Evolutionary conservation across 2,797 vertebrate genomes (phyloP).

Genomic region (Anomalospiza imberbis): DNA sequence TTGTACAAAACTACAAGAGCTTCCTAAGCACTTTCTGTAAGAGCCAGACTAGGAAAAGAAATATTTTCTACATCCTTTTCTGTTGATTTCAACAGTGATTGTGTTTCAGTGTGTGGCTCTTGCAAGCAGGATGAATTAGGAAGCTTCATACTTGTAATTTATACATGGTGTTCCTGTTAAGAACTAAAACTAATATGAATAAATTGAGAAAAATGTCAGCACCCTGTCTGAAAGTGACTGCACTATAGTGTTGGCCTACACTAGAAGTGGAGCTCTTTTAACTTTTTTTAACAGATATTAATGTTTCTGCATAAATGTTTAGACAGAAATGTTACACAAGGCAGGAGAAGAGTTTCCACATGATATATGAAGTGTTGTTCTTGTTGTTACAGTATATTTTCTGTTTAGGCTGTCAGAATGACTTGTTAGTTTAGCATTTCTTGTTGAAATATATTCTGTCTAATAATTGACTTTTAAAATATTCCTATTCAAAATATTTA

Average conservation of each 20-base stretch:
- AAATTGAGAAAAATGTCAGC: not conserved
- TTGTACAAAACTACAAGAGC: not conserved
- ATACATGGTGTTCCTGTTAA: not conserved
- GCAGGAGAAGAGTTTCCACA: not conserved
- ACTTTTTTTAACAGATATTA: not conserved
- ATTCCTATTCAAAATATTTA: not conserved
- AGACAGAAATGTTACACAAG: not conserved
- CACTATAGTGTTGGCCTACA: not conserved
- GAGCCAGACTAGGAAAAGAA: not conserved
- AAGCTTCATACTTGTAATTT: not conserved
- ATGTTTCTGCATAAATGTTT: not conserved
- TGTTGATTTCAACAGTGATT: rapidly evolving
- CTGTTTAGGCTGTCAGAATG: not conserved
- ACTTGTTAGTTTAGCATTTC: not conserved
- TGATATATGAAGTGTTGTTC: not conserved
- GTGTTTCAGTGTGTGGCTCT: not conserved
- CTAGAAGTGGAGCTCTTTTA: not conserved
- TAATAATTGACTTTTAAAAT: not conserved
- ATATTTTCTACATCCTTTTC: not conserved
- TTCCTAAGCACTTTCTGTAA: not conserved
- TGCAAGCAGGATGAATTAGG: not conserved
- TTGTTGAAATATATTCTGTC: not conserved
- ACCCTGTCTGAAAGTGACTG: not conserved
- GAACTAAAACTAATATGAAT: not conserved
- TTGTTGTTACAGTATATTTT: not conserved